Percentiles rank a stretch among this genome's conserved stretches.
These are phyloP conservation scores for Stramonita haemastoma DNA, from an alignment of 2,888 invertebrate species.

Conservation along the genomic window DNA sequence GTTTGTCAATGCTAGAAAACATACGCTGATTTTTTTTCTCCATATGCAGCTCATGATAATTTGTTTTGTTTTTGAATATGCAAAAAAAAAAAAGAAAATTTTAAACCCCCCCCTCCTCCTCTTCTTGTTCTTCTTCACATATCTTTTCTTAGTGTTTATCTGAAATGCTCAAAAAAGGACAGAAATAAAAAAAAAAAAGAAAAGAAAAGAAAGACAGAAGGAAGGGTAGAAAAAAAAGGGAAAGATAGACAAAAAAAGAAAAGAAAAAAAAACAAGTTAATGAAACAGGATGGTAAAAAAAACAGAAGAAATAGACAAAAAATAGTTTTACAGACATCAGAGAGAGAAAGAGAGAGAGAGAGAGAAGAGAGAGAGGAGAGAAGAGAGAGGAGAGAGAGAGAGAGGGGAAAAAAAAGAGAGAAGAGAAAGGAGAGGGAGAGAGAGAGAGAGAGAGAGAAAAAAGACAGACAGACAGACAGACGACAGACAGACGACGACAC, in stretches of 20 bases:
- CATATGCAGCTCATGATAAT: too few species aligned
- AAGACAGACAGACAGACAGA: not conserved
- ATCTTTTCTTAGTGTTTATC: too few species aligned
- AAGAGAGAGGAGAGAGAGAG: slow-evolving; percentile 1
- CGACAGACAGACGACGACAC: not conserved
- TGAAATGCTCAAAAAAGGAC: not conserved
- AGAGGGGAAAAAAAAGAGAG: slow-evolving; percentile 6
- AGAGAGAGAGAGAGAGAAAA: slow-evolving; percentile 7
- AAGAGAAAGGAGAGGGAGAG: not conserved
- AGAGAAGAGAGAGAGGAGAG: not conserved
- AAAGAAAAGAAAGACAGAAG: not conserved
- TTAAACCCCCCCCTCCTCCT: too few species aligned
- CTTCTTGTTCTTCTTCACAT: too few species aligned
- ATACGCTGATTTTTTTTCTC: too few species aligned
- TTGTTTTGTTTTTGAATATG: too few species aligned
- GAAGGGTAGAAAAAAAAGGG: not conserved
- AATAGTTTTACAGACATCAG: not conserved
- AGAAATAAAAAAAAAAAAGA: not conserved
- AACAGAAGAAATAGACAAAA: not conserved
- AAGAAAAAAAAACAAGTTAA: not conserved
- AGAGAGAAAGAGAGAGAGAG: slow-evolving; percentile 5
- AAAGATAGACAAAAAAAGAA: not conserved
- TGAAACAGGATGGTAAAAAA: not conserved
- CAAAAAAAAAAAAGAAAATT: too few species aligned
- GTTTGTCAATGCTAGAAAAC: too few species aligned